A percentile compares a stretch with the other conserved stretches of the same genome.
These are phyloP conservation scores for Drosophila mettleri DNA, from an alignment of 2,888 invertebrate species.

Conservation along the genomic window DNA sequence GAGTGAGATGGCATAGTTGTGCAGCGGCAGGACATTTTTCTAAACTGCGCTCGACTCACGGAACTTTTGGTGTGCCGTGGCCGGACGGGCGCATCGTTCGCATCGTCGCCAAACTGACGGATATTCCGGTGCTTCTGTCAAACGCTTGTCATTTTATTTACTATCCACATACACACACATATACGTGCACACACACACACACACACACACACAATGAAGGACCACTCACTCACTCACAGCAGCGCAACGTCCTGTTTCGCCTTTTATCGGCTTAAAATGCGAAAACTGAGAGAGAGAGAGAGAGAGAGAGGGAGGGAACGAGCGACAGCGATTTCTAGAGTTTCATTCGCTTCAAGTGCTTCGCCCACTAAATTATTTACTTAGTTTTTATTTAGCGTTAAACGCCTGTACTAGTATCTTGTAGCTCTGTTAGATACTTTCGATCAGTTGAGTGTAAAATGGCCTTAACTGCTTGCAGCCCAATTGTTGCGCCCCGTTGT, in stretches of 20 bases:
- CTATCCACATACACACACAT: constrained; percentile 27
- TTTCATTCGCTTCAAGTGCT: constrained; percentile 25
- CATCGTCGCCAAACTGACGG: constrained; percentile 80
- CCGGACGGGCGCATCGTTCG: constrained; percentile 70
- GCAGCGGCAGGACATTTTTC: constrained; percentile 52
- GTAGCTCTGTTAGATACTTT: constrained; percentile 42
- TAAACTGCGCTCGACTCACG: constrained; percentile 54
- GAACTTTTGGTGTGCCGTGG: constrained; percentile 55
- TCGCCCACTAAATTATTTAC: constrained; percentile 69
- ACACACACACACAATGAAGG: constrained; percentile 2
- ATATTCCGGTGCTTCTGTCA: constrained; percentile 85
- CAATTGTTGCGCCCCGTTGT: constrained; percentile 21
- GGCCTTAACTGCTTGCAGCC: constrained; percentile 26
- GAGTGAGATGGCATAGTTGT: constrained; percentile 14
- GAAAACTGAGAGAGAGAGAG: no score
- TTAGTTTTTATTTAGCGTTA: constrained; percentile 68
- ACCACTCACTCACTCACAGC: constrained; percentile 3
- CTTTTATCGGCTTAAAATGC: constrained; percentile 79
- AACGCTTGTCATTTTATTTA: constrained; percentile 81
- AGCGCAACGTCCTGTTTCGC: constrained; percentile 45
- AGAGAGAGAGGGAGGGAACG: no score
- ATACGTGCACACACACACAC: background rate
- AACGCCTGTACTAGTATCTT: constrained; percentile 41
- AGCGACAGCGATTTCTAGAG: no score
- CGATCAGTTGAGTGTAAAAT: constrained; percentile 29